Base-by-base conservation (phyloP, 1,140 invertebrate species). In the Helicoverpa armigera region DNA sequence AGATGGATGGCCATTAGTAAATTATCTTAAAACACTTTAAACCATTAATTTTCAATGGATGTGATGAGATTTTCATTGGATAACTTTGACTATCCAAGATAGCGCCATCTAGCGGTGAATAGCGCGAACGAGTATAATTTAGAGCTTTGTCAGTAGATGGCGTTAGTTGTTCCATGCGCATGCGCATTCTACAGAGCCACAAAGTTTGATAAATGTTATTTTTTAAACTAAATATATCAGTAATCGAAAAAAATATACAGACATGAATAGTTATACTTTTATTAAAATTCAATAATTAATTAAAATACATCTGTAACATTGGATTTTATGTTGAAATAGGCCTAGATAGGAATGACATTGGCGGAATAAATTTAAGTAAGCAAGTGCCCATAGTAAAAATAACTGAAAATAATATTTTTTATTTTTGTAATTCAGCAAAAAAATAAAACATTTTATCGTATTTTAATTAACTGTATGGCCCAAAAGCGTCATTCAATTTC, bases 61-160 rank as follows among this genome's bases (percentile, higher is more conserved):
- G 18, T 35, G 11, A 43, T 11, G 11, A 18, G 14, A 18, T 54
- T 23, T 9, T 50, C 13, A 13, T 29, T 75, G n/a, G 3, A 3
- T 50, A 51, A 73, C 2, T 18, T 58, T 9, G n/a, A 29, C 2
- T 61, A 3, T 43, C 5, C 16, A 5, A 29, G 23, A 23, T 3
- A 70, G 10, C 14, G 65, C 79, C 86, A 86, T 87, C 89, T 88
- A 60, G 72, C 72, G 83, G 54, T 18, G 86, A 86, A 51, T 89
- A 90, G 87, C 74, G 10, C 29, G 72, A 86, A 51, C 43, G 5
- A 50, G 58, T 16, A 53, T n/a, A 81, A 56, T 87, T 61, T 74
- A 53, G 10, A 14, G 11, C 31, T n/a, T 29, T 12, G 4, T 4
- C 14, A 11, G 56, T 67, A 92, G 91, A 92, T 90, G 91, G 85